Percentiles rank a stretch among this genome's conserved stretches.
Evolutionary conservation across 1,140 invertebrate species (phyloP).

Genomic region (Monomorium pharaonis): DNA sequence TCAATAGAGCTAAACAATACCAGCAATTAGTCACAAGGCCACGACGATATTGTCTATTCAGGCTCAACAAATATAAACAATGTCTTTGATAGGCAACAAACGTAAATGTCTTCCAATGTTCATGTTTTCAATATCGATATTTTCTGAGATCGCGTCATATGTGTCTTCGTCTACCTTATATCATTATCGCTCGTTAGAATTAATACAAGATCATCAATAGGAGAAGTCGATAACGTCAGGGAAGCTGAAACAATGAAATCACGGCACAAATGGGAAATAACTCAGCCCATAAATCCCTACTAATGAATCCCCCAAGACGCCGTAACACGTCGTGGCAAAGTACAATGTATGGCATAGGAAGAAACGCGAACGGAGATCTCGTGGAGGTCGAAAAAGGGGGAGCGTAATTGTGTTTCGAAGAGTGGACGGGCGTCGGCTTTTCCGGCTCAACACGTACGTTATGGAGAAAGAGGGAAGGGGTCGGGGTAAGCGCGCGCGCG

Average conservation of each 20-base stretch:
- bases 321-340: conserved; percentile 46
- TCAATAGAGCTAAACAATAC: conserved; percentile 46
- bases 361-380: conserved; percentile 17
- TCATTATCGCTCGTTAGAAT: conserved; percentile 28
- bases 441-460: conserved; percentile 70
- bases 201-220: background rate
- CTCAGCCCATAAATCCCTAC: conserved; percentile 36
- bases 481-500: background rate
- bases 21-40: conserved; percentile 21
- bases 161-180: background rate
- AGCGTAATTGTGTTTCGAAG: conserved; percentile 59
- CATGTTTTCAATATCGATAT: background rate
- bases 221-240: conserved; percentile 11
- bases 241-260: conserved; percentile 38
- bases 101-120: background rate
- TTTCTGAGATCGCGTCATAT: no score
- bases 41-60: background rate
- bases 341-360: conserved; percentile 15
- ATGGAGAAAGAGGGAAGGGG: conserved; percentile 30
- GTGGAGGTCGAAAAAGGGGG: background rate
- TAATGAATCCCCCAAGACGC: conserved; percentile 48
- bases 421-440: conserved; percentile 49
- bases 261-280: conserved; percentile 49
- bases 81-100: background rate
- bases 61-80: background rate